These are phyloP conservation scores for Galeruca laticollis DNA, from an alignment of 2,888 invertebrate species.

Conservation along the genomic window DNA sequence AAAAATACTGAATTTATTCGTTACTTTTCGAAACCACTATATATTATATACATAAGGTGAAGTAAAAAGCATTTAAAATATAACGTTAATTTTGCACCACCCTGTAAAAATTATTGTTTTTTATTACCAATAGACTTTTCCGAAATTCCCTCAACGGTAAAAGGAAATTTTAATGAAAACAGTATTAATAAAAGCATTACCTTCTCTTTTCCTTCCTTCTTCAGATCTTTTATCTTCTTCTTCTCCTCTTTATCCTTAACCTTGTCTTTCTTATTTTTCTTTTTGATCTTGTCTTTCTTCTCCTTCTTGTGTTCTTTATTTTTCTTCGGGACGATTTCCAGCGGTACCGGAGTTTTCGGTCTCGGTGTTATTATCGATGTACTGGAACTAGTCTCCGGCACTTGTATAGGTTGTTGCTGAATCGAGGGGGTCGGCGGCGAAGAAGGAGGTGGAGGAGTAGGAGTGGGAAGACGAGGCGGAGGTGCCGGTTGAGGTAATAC, in stretches of 20 bases:
- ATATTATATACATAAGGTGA: too few relatives aligned
- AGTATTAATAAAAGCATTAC: not conserved
- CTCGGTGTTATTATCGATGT: constrained; percentile 9
- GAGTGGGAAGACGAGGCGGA: constrained; percentile 46
- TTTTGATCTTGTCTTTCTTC: constrained; percentile 77
- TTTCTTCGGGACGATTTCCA: constrained; percentile 56
- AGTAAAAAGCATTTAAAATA: too few relatives aligned
- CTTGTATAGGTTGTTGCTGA: constrained; percentile 41
- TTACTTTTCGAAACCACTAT: too few relatives aligned
- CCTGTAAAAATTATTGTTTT: too few relatives aligned
- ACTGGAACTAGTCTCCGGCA: constrained; percentile 37
- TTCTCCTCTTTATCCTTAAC: constrained; percentile 67
- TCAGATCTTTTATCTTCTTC: constrained; percentile 65
- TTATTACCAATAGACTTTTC: too few relatives aligned
- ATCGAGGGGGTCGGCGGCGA: constrained; percentile 25
- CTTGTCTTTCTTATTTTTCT: constrained; percentile 73
- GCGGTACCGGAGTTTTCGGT: constrained; percentile 24
- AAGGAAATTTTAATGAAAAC: too few relatives aligned
- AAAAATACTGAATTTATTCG: too few relatives aligned
- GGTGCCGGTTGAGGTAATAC: constrained; percentile 34
- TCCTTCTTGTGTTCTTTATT: constrained; percentile 71
- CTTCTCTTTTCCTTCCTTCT: constrained; percentile 61
- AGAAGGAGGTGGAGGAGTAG: constrained; percentile 35
- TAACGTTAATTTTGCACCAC: too few relatives aligned
- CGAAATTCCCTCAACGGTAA: too few relatives aligned